Base-by-base conservation (phyloP, 1,140 invertebrate genomes). In the Lasioglossum albipes region DNA sequence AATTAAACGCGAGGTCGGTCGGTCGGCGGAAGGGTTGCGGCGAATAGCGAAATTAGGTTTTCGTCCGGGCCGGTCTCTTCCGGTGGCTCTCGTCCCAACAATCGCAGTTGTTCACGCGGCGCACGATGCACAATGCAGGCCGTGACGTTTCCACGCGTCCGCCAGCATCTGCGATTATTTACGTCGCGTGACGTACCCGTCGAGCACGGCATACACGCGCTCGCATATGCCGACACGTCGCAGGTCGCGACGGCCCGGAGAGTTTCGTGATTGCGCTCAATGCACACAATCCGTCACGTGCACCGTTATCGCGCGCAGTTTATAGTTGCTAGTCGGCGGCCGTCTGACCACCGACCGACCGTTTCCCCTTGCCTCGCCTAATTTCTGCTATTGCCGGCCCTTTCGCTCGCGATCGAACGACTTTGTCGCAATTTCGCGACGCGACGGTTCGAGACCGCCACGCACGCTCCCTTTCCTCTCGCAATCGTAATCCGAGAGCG, bases 131-230 rank as follows among this genome's bases (percentile, higher is more conserved):
- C 36, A 9, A 22, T 57, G 52, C 49, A 6, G 10, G 20, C 18
- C 31, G 42, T 45, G 42, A 52, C 64, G 61, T 57, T 64, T 69
- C 69, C 20, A 69, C 71, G 57, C 77, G 59, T 70, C 41, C 20
- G 36, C 6, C 18, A 16, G 67, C 62, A 31, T 78, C 69, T 36
- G 59, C 83, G 54, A 80, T 85, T 85, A 85, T 85, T 85, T 85
- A 85, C 73, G 79, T 85, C 68, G 71, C 77, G 69, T 84, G 84
- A 85, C 68, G 65, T 83, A 84, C 79, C 75, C 69, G 10, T 12
- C 31, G 57, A 61, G 76, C 67, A 27, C 41, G 65, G 20, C 49
- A 20, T 45, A 45, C 42, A 41, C 42, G 18, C 72, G n/a, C 31
- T 42, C 59, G 78, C 16, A 45, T 12, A 12, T 12, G 42, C 42